Evolutionary conservation across 2,113 vertebrate species (phyloP).

Genomic region (Eubucco bourcierii): DNA sequence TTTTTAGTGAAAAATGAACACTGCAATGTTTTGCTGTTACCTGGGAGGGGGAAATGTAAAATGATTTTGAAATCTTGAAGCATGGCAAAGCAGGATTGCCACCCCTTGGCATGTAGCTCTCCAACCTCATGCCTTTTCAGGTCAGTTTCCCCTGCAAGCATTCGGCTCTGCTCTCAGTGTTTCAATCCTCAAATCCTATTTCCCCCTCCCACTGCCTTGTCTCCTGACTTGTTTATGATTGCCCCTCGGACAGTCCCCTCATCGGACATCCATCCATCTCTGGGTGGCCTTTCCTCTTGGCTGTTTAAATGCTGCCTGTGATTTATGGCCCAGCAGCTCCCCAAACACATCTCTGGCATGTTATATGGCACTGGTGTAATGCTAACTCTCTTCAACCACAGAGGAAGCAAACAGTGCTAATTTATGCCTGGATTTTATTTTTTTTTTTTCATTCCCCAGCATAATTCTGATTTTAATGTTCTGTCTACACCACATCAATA

Average conservation of each 20-base stretch:
- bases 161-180: not conserved
- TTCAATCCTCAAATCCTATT: not conserved
- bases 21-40: not conserved
- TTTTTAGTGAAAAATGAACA: constrained; percentile 44
- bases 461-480: constrained; percentile 58
- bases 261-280: constrained; percentile 48
- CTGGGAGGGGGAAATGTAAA: accelerated
- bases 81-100: not conserved
- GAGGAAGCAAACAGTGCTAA: constrained; percentile 36
- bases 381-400: not conserved
- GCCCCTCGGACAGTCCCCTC: not conserved
- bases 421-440: not conserved
- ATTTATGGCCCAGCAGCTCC: constrained; percentile 33
- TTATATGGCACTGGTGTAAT: not conserved
- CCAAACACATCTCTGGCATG: not conserved
- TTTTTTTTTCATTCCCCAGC: not conserved
- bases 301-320: constrained; percentile 14
- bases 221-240: not conserved
- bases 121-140: accelerated
- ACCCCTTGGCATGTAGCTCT: not conserved
- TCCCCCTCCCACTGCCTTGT: accelerated
- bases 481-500: constrained; percentile 30
- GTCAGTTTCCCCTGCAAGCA: not conserved
- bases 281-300: constrained; percentile 1
- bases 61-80: not conserved